Conservation (phyloP, 2,888 invertebrate species). For the Catocala fraxini region DNA sequence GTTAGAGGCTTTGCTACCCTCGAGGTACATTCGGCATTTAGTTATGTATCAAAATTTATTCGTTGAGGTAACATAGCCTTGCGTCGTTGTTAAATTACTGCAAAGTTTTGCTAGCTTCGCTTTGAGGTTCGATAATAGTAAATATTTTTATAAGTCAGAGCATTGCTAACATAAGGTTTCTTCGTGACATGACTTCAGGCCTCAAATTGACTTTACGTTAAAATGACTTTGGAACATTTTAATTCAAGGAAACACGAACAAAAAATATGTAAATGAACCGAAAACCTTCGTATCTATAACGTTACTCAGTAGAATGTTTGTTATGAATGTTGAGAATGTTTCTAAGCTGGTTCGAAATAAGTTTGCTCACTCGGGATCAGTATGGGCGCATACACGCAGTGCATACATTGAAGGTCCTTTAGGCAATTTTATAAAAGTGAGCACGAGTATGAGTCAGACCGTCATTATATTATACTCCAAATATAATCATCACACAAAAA, state of each 20-base stretch:
- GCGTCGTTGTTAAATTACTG: too few species aligned
- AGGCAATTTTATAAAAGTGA: conserved; percentile 18
- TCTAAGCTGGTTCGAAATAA: background rate
- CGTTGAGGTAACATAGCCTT: background rate
- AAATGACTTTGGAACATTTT: background rate
- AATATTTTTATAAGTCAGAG: too few species aligned
- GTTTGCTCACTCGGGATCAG: background rate
- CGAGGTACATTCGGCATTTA: conserved; percentile 13
- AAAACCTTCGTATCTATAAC: background rate
- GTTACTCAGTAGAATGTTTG: background rate
- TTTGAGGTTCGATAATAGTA: too few species aligned
- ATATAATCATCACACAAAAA: conserved; percentile 30
- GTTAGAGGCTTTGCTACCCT: conserved; percentile 31
- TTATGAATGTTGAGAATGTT: background rate
- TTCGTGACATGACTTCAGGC: background rate
- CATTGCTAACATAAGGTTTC: background rate
- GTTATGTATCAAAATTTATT: conserved; percentile 12
- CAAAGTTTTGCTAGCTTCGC: too few species aligned
- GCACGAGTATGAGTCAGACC: conserved; percentile 37
- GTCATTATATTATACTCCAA: conserved; percentile 25
- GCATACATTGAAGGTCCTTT: conserved; percentile 21
- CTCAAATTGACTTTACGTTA: background rate
- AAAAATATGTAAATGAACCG: background rate
- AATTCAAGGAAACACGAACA: conserved; percentile 1
- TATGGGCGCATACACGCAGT: background rate